phyloP scores from a whole-genome alignment of 30 jellyfish, hydroid and myxozoan species.

The Rhopilema esculentum region DNA sequence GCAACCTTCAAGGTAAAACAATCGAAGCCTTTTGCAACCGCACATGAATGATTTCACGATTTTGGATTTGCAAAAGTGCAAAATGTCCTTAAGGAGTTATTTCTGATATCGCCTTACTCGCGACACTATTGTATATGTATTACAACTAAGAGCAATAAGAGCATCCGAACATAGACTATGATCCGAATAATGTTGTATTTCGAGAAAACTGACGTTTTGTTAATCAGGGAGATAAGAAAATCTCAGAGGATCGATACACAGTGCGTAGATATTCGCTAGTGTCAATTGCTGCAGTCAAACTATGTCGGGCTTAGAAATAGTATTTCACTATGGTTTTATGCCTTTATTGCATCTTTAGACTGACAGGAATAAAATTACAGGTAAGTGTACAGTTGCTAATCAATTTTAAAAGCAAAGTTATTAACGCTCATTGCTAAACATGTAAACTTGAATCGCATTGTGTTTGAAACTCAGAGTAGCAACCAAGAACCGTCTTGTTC shows the following conservation, averaged over 20 bases:
- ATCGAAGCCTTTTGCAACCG: neutral
- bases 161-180: no score
- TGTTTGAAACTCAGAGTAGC: no score
- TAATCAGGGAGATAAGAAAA: neutral
- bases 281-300: neutral
- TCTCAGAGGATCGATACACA: neutral
- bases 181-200: neutral
- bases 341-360: neutral
- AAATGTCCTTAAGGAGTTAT: neutral
- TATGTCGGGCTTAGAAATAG: neutral
- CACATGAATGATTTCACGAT: neutral
- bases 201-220: neutral
- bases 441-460: no score
- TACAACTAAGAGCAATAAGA: neutral
- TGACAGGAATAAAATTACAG: no score
- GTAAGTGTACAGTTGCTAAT: no score
- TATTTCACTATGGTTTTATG: neutral
- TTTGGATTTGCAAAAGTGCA: neutral
- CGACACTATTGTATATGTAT: neutral
- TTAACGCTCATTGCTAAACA: no score
- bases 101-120: neutral
- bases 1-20: neutral
- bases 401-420: no score
- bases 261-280: neutral
- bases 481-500: no score